phyloP scores from a whole-genome alignment of 2,113 vertebrate genomes.

The Phylloscopus trochilus region DNA sequence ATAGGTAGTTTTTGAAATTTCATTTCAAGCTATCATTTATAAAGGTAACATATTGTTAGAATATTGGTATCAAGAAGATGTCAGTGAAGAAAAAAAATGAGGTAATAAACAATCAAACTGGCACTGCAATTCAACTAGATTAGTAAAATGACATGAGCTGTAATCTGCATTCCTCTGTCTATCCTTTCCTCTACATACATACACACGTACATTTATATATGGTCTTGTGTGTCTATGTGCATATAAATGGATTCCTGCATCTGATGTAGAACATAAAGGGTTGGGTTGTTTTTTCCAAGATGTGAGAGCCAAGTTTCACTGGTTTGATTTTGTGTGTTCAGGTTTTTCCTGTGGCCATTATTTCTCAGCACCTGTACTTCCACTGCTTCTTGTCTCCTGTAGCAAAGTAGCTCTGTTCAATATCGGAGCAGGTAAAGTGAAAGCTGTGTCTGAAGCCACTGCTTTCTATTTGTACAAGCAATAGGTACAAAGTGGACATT shows the following conservation, averaged over 20 bases:
- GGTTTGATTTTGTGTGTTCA: background rate
- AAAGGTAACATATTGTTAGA: background rate
- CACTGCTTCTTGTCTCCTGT: conserved; percentile 69
- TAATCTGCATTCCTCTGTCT: background rate
- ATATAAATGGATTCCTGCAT: background rate
- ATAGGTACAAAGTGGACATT: conserved; percentile 61
- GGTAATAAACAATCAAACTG: background rate
- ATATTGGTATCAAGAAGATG: background rate
- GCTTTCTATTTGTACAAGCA: conserved; percentile 59
- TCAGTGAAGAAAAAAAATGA: background rate
- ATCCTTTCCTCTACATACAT: background rate
- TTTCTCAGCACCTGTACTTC: conserved; percentile 66
- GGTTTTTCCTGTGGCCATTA: conserved; percentile 50
- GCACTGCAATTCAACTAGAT: background rate
- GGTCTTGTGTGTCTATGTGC: background rate
- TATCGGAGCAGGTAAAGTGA: conserved; percentile 68
- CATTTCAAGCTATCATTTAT: background rate
- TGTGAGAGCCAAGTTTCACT: conserved; percentile 14
- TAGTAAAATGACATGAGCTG: background rate
- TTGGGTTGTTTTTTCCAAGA: background rate
- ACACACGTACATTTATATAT: background rate
- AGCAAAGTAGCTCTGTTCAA: conserved; percentile 63
- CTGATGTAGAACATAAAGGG: background rate
- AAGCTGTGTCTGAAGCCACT: conserved; percentile 33
- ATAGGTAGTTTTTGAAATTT: conserved; percentile 10